Conservation (phyloP, 2,797 vertebrate genomes). For the Thalassophryne amazonica region DNA sequence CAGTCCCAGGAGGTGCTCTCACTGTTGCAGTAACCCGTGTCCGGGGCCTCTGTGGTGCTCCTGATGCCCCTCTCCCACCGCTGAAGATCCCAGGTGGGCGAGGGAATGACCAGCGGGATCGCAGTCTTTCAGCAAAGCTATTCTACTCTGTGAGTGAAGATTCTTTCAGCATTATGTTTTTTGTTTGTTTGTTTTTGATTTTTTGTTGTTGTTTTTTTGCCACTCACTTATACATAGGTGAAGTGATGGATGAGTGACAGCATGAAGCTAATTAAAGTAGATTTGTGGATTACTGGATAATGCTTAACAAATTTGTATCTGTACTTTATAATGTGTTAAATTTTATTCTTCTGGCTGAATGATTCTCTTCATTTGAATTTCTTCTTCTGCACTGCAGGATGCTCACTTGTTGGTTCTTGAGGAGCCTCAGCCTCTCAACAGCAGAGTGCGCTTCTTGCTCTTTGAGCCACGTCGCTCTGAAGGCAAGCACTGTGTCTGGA, state of each 20-base stretch:
- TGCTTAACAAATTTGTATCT: too few species aligned
- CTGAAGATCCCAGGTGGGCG: constrained; percentile 99
- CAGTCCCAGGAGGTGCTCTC: constrained; percentile 85
- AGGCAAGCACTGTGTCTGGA: constrained; percentile 87
- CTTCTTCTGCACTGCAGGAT: constrained; percentile 74
- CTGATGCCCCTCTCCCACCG: constrained; percentile 99
- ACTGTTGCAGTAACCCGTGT: constrained; percentile 97
- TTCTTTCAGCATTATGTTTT: background rate
- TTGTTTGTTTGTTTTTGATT: background rate
- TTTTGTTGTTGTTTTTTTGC: background rate
- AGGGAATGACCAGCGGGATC: constrained; percentile 99
- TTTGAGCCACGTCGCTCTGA: constrained; percentile 89
- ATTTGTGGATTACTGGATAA: too few species aligned
- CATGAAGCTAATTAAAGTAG: too few species aligned
- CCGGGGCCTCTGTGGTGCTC: constrained; percentile 99
- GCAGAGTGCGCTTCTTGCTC: constrained; percentile 88
- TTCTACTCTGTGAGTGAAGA: constrained; percentile 90
- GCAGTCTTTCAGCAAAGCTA: constrained; percentile 97
- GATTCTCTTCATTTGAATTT: background rate
- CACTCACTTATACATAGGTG: too few species aligned
- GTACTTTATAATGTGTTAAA: too few species aligned
- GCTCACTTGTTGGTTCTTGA: constrained; percentile 96
- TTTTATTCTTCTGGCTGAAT: too few species aligned
- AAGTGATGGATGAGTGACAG: too few species aligned
- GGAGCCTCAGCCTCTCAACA: constrained; percentile 78